Conservation (phyloP, 2,797 vertebrate genomes). For the Perodicticus potto region DNA sequence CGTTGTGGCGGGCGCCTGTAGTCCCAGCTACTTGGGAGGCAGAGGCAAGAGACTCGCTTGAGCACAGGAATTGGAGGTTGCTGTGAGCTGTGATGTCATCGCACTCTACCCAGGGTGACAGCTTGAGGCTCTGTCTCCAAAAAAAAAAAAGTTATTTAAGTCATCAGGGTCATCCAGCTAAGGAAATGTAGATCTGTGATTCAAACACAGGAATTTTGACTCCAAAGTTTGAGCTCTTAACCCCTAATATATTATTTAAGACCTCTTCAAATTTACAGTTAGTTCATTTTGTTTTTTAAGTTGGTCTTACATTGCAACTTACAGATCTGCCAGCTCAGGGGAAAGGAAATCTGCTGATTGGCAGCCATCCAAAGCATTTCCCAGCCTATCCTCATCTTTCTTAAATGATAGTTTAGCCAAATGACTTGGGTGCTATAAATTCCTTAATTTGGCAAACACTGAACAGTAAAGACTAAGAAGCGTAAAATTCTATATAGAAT, state of each 20-base stretch:
- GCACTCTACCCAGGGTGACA: too few relatives aligned
- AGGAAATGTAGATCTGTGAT: slow-evolving; percentile 1
- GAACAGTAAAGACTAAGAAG: not conserved
- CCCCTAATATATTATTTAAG: not conserved
- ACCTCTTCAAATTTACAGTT: not conserved
- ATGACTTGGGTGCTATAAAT: not conserved
- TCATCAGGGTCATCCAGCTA: not conserved
- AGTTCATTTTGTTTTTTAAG: not conserved
- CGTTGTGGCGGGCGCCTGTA: too few relatives aligned
- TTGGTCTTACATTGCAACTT: not conserved
- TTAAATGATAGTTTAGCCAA: not conserved
- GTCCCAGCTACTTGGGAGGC: too few relatives aligned
- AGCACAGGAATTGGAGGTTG: too few relatives aligned
- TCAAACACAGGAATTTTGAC: not conserved
- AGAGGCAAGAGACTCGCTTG: too few relatives aligned
- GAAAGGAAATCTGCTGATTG: not conserved
- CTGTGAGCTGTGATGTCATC: too few relatives aligned
- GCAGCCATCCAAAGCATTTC: not conserved
- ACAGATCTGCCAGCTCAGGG: not conserved
- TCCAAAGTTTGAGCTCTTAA: not conserved
- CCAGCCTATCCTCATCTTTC: not conserved
- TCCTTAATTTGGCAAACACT: not conserved
- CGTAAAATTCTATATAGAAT: not conserved
- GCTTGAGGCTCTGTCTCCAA: too few relatives aligned
- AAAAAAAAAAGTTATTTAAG: too few relatives aligned